Conservation (phyloP, 2,888 invertebrate species). For the Biston stratarius region DNA sequence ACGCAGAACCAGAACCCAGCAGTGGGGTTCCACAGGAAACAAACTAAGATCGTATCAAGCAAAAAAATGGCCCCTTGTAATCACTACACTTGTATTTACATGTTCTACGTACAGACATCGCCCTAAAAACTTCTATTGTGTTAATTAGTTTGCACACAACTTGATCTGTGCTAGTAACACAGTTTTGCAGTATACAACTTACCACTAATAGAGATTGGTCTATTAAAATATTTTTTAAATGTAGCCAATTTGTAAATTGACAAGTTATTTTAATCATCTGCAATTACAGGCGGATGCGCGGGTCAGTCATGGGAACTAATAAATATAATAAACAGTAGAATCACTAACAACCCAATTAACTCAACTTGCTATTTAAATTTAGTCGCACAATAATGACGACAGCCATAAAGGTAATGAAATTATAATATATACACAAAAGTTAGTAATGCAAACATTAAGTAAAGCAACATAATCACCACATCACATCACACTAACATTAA, state of each 20-base stretch:
- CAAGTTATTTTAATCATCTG: constrained; percentile 12
- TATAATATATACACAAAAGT: not conserved
- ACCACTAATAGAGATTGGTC: not conserved
- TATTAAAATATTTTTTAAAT: not conserved
- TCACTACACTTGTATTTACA: not conserved
- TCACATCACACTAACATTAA: not conserved
- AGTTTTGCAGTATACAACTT: not conserved
- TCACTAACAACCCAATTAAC: not conserved
- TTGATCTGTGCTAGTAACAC: too few relatives aligned
- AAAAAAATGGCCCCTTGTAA: too few relatives aligned
- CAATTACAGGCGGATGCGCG: constrained; percentile 6
- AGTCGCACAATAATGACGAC: not conserved
- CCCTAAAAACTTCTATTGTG: not conserved
- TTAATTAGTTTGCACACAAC: too few relatives aligned
- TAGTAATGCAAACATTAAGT: not conserved
- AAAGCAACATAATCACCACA: not conserved
- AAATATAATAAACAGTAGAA: not conserved
- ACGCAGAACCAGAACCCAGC: too few relatives aligned
- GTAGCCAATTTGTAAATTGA: not conserved
- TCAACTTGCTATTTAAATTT: not conserved
- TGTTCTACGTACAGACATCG: not conserved
- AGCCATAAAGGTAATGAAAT: not conserved
- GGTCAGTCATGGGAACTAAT: constrained; percentile 3
- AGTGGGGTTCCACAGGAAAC: too few relatives aligned
- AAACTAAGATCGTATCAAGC: too few relatives aligned